Conservation (phyloP, 2,888 invertebrate genomes). For the Liopterus haemorrhoidalis region DNA sequence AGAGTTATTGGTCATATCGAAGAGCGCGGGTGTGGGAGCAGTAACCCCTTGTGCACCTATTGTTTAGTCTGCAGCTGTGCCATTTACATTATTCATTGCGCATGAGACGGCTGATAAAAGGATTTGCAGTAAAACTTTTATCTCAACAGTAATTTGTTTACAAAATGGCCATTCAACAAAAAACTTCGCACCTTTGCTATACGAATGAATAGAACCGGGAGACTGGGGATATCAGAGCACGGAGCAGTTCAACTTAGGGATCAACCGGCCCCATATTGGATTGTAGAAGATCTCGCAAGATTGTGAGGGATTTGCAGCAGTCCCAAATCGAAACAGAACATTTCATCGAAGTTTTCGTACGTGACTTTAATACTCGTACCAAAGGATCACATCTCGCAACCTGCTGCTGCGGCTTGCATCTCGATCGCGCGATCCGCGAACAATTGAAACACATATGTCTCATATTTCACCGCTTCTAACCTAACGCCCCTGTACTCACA, state of each 20-base stretch:
- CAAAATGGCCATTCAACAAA: slow-evolving; percentile 44
- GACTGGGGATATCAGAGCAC: slow-evolving; percentile 27
- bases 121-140: slow-evolving; percentile 46
- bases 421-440: background rate
- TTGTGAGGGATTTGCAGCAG: slow-evolving; percentile 47
- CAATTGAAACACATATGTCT: too few species aligned
- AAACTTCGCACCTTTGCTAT: slow-evolving; percentile 44
- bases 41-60: too few species aligned
- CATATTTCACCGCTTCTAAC: too few species aligned
- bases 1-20: too few species aligned
- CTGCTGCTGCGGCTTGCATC: background rate
- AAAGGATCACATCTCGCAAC: too few species aligned
- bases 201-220: slow-evolving; percentile 44
- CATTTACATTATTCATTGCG: slow-evolving; percentile 43
- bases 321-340: slow-evolving; percentile 47
- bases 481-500: too few species aligned
- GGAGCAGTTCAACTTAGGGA: background rate
- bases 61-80: background rate
- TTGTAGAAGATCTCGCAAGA: slow-evolving; percentile 45
- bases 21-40: too few species aligned
- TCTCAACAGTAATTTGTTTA: slow-evolving; percentile 47
- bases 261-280: slow-evolving; percentile 42
- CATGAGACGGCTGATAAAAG: slow-evolving; percentile 40
- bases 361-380: slow-evolving; percentile 44
- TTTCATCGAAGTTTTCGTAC: slow-evolving; percentile 46